Percentiles rank a stretch among this genome's conserved stretches.
These are phyloP conservation scores for Tetramorium bicarinatum DNA, from an alignment of 2,888 invertebrate species.

Conservation along the genomic window DNA sequence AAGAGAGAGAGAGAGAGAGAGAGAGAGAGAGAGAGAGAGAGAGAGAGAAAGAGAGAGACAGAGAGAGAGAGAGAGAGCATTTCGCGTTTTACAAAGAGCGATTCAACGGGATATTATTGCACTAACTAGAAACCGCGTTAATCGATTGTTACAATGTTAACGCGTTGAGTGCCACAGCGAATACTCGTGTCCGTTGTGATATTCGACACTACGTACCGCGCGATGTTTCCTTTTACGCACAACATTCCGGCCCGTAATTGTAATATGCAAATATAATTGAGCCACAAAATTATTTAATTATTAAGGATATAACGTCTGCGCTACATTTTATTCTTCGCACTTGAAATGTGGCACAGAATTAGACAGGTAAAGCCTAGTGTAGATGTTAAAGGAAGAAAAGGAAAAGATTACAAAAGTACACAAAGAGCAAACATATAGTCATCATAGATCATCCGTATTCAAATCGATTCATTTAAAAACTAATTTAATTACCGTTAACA, in stretches of 20 bases:
- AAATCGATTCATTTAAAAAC: not conserved
- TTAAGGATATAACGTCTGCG: not conserved
- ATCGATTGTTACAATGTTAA: slow-evolving; percentile 54
- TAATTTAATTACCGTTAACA: not conserved
- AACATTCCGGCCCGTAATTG: slow-evolving; percentile 13
- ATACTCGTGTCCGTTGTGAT: slow-evolving; percentile 31
- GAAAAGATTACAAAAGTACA: not conserved
- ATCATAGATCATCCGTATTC: not conserved
- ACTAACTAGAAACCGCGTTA: slow-evolving; percentile 30
- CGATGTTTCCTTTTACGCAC: slow-evolving; percentile 27
- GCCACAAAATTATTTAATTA: not conserved
- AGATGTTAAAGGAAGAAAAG: not conserved
- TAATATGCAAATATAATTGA: slow-evolving; percentile 11
- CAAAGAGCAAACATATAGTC: not conserved
- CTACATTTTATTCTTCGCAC: not conserved
- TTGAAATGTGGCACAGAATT: not conserved
- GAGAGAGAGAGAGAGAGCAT: not conserved
- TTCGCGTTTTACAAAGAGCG: slow-evolving; percentile 33
- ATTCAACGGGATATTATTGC: slow-evolving; percentile 38
- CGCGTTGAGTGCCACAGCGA: slow-evolving; percentile 32
- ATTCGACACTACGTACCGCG: slow-evolving; percentile 20
- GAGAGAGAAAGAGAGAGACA: not conserved
- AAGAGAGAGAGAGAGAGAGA: too few relatives aligned
- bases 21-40: not conserved
- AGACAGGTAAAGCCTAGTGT: not conserved